Evolutionary conservation across 2,888 invertebrate species (phyloP).

Genomic region (Ectemnius cavifrons): DNA sequence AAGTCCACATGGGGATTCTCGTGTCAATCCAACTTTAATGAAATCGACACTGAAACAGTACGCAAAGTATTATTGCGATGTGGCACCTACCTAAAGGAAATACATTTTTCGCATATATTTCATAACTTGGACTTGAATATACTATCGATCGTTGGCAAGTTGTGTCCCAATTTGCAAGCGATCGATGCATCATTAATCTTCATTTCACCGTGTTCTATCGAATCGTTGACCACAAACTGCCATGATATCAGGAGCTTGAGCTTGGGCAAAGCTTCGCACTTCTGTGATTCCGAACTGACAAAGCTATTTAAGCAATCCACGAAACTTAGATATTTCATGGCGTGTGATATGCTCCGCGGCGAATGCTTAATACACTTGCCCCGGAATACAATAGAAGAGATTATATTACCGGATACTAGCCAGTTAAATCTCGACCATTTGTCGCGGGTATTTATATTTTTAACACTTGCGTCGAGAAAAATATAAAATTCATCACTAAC

Average conservation of each 20-base stretch:
- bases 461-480: not conserved
- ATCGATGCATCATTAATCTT: conserved; percentile 79
- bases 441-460: conserved; percentile 43
- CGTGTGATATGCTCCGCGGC: conserved; percentile 49
- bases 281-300: conserved; percentile 70
- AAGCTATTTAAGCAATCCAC: conserved; percentile 67
- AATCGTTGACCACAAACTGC: conserved; percentile 79
- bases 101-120: conserved; percentile 80
- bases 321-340: conserved; percentile 64
- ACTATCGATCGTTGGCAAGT: conserved; percentile 80
- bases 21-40: conserved; percentile 16
- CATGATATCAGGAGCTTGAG: conserved; percentile 78
- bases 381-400: conserved; percentile 65
- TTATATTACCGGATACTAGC: conserved; percentile 64
- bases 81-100: conserved; percentile 78
- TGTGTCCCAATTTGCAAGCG: conserved; percentile 80
- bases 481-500: conserved; percentile 44
- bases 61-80: conserved; percentile 80
- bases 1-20: conserved; percentile 59
- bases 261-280: conserved; percentile 78
- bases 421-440: conserved; percentile 59
- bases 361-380: conserved; percentile 68
- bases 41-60: conserved; percentile 69
- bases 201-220: conserved; percentile 79
- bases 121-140: conserved; percentile 80